Evolutionary conservation across 2,797 vertebrate genomes (phyloP), one percentile per base, ranked within the genome.

Genomic region (Philypnodon macrostomus): DNA sequence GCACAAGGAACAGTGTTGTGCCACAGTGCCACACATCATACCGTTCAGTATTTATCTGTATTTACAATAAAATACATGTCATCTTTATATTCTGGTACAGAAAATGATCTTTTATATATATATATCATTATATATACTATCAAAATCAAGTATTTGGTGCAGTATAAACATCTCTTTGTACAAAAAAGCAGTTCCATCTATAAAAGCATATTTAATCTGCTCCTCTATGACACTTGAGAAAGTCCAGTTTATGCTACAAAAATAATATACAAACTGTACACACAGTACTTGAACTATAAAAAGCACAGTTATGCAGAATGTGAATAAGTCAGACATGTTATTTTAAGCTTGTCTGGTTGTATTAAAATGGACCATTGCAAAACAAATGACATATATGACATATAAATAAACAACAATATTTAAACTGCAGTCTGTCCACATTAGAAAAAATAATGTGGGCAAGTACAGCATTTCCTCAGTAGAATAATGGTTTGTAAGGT

Each of bases 191-290:
- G 2, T 4, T 40, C n/a, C 14, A 26, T 52, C 21, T 19, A 13
- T 23, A 21, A 9, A 17, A 31, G 1, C 7, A 19, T 34, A 8
- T 44, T 35, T 7, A 19, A 42, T 14, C 1, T 30, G 9, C 18
- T 46, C 18, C 5, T 14, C 27, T 42, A 42, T 32, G 29, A 38
- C 7, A 27, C 15, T 29, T 39, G 6, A 15, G 27, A 4, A 34
- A 53, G 45, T 30, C 24, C 17, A 29, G 17, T 23, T 29, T 30
- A 24, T 29, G n/a, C 27, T 21, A 26, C 17, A 48, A 40, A 16
- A 45, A 38, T 38, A 64, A 47, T 58, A 54, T 23, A 58, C 35
- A 70, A 66, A 47, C 14, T 57, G 44, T 63, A 60, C 48, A 65
- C 4, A n/a, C n/a, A n/a, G n/a, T n/a, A 7, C 6, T 34, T 8